A percentile compares a stretch with the other conserved stretches of the same genome.
Conservation (phyloP, 2,797 vertebrate species). For the Bradypodion ventrale region DNA sequence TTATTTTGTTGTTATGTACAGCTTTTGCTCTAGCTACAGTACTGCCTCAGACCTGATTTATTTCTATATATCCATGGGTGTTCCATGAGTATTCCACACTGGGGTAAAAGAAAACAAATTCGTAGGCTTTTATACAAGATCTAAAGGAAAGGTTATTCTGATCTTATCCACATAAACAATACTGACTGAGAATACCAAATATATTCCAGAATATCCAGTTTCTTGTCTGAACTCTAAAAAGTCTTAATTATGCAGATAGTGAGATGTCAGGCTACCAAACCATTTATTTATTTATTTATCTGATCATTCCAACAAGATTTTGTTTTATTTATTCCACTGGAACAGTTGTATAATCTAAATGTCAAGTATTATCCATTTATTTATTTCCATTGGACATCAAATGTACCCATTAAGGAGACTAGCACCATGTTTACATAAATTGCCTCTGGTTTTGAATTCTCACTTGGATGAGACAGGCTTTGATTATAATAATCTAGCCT, state of each 20-base stretch:
- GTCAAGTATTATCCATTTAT: not conserved
- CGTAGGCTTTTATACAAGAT: not conserved
- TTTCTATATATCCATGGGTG: not conserved
- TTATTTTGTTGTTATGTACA: not conserved
- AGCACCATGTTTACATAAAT: constrained; percentile 11
- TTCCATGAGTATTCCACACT: not conserved
- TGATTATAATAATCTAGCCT: constrained; percentile 30
- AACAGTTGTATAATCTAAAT: not conserved
- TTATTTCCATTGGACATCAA: not conserved
- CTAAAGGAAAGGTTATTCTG: not conserved
- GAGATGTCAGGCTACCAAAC: no score
- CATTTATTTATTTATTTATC: no score
- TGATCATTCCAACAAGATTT: not conserved
- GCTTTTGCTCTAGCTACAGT: not conserved
- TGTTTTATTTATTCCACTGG: not conserved
- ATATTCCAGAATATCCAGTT: not conserved
- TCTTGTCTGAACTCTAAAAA: not conserved
- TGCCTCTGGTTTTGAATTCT: constrained; percentile 4
- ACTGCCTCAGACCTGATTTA: not conserved
- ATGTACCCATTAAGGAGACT: not conserved
- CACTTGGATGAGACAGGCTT: not conserved
- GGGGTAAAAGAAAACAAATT: not conserved
- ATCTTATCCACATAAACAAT: not conserved
- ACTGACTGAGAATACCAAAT: not conserved
- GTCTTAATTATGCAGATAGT: not conserved